Conservation (phyloP, 2,888 invertebrate species). For the Papilio demoleus region DNA sequence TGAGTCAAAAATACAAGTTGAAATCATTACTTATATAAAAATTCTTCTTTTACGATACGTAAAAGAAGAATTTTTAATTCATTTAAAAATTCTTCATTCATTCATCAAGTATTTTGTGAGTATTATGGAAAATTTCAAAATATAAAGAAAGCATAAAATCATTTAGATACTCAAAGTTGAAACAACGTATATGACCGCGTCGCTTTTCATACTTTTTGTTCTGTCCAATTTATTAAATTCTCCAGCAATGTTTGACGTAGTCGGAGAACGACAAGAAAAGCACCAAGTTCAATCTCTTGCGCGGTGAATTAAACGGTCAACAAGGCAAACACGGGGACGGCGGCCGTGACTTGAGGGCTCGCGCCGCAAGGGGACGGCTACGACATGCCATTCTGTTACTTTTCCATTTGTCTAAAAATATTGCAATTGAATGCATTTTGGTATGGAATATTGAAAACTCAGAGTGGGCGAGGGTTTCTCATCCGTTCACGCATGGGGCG, state of each 20-base stretch:
- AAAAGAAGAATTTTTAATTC: no score
- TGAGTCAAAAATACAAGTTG: background rate
- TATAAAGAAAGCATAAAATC: no score
- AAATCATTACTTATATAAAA: no score
- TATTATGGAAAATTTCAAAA: no score
- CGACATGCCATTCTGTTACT: conserved; percentile 51
- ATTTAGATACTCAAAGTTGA: background rate
- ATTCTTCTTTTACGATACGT: no score
- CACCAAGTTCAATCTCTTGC: conserved; percentile 45
- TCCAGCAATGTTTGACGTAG: conserved; percentile 14
- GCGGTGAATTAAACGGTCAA: conserved; percentile 50
- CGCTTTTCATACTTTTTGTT: conserved; percentile 5
- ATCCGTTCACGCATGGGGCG: conserved; percentile 73
- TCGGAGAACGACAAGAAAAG: conserved; percentile 42
- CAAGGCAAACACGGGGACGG: conserved; percentile 53
- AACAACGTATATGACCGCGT: background rate
- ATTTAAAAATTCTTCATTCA: no score
- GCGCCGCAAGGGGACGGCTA: conserved; percentile 50
- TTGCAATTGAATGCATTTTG: conserved; percentile 77
- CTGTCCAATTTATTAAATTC: conserved; percentile 31
- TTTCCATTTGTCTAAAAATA: conserved; percentile 66
- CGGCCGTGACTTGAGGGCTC: conserved; percentile 59
- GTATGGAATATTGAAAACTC: conserved; percentile 80
- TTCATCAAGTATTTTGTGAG: no score
- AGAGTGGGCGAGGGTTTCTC: conserved; percentile 73